phyloP scores from a whole-genome alignment of 2,797 vertebrate species.

The Adelosebastes latens region DNA sequence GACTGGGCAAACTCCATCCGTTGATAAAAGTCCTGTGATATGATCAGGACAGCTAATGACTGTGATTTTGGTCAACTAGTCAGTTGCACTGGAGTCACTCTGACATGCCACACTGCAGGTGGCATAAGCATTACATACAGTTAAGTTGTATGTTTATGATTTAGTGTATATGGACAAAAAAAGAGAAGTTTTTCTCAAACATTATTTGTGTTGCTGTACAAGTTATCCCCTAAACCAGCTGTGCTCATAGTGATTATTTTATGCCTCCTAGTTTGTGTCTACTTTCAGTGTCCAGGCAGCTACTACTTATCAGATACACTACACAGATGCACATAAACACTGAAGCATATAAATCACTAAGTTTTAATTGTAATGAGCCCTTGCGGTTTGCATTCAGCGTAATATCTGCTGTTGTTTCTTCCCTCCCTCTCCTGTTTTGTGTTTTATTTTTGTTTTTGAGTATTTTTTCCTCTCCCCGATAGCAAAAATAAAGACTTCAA shows the following conservation, averaged over 20 bases:
- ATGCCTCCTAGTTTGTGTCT: not conserved
- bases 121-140: not conserved
- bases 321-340: not conserved
- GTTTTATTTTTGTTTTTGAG: conserved; percentile 79
- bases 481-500: conserved; percentile 89
- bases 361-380: not conserved
- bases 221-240: not conserved
- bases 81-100: not conserved
- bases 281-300: not conserved
- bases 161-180: not conserved
- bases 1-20: not conserved
- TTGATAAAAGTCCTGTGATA: not conserved
- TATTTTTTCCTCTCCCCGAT: conserved; percentile 81
- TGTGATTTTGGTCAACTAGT: not conserved
- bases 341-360: not conserved
- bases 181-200: not conserved
- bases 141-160: not conserved
- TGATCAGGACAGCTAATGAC: not conserved
- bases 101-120: not conserved
- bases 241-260: not conserved
- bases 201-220: not conserved
- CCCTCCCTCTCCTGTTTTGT: conserved; percentile 81
- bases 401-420: conserved; percentile 86
- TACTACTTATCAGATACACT: not conserved
- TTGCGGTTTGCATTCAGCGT: conserved; percentile 79